Conservation (phyloP, 2,888 invertebrate species). For the Scotopteryx bipunctaria region DNA sequence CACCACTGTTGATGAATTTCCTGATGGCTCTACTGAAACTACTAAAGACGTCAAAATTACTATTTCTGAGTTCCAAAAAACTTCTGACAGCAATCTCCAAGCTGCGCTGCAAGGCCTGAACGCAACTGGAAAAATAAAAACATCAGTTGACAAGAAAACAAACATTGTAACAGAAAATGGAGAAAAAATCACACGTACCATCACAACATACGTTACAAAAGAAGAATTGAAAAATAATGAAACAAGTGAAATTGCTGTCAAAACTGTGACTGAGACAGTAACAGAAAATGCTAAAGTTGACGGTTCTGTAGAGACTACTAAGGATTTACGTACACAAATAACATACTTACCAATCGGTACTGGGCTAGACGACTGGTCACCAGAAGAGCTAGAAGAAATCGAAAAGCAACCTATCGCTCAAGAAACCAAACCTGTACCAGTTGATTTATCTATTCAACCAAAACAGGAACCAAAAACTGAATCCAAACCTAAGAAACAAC, state of each 20-base stretch:
- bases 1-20: constrained; percentile 72
- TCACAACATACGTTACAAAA: constrained; percentile 72
- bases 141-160: constrained; percentile 75
- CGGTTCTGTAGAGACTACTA: constrained; percentile 74
- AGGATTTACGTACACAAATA: constrained; percentile 76
- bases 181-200: constrained; percentile 70
- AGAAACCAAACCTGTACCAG: constrained; percentile 51
- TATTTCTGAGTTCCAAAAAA: constrained; percentile 77
- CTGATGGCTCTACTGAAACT: constrained; percentile 82
- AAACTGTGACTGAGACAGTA: constrained; percentile 74
- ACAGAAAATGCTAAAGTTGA: constrained; percentile 71
- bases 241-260: constrained; percentile 71
- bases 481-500: constrained; percentile 63
- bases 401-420: constrained; percentile 57
- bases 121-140: constrained; percentile 72
- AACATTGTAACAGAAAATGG: constrained; percentile 74
- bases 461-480: constrained; percentile 50
- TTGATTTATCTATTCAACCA: constrained; percentile 48
- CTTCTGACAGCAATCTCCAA: constrained; percentile 72
- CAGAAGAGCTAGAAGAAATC: constrained; percentile 70
- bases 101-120: constrained; percentile 70
- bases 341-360: constrained; percentile 76
- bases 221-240: constrained; percentile 69
- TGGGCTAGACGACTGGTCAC: constrained; percentile 73
- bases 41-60: constrained; percentile 81